These are phyloP conservation scores for Ctenicera cuprea DNA, from an alignment of 2,888 invertebrate species.

Conservation along the genomic window DNA sequence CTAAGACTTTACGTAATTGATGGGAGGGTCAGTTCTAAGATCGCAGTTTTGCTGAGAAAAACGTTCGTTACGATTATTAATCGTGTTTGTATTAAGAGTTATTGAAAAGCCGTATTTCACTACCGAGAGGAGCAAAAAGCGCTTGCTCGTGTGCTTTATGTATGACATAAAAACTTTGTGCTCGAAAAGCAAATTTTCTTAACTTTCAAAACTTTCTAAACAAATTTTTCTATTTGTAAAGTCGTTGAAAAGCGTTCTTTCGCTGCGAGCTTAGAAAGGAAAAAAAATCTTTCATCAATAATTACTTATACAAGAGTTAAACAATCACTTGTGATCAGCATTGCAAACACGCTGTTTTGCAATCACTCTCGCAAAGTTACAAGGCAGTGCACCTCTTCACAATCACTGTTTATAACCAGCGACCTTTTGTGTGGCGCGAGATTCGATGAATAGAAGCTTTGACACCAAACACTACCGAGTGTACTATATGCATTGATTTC, in stretches of 20 bases:
- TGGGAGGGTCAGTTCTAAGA: neutral
- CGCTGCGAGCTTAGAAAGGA: too few species aligned
- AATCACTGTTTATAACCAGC: slow-evolving; percentile 28
- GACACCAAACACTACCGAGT: neutral
- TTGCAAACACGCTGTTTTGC: slow-evolving; percentile 8
- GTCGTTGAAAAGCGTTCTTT: slow-evolving; percentile 18
- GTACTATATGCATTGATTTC: slow-evolving; percentile 1
- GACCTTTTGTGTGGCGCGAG: slow-evolving; percentile 12
- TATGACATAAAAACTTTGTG: slow-evolving; percentile 17
- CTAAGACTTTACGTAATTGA: neutral
- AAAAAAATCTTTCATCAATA: slow-evolving; percentile 16
- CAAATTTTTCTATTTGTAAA: slow-evolving; percentile 22
- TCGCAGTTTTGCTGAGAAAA: slow-evolving; percentile 8
- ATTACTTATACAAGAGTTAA: slow-evolving; percentile 1
- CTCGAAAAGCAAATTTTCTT: slow-evolving; percentile 29
- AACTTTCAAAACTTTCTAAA: slow-evolving; percentile 12
- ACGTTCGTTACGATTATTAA: slow-evolving; percentile 1
- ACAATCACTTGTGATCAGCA: slow-evolving; percentile 20
- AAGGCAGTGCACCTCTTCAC: slow-evolving; percentile 18
- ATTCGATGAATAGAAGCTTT: slow-evolving; percentile 21
- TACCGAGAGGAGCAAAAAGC: slow-evolving; percentile 42
- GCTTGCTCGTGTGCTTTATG: slow-evolving; percentile 29
- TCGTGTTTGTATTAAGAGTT: slow-evolving; percentile 22
- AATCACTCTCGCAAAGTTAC: slow-evolving; percentile 18
- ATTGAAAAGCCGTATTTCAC: slow-evolving; percentile 46